Conservation (phyloP, 1,140 invertebrate genomes). For the Drosophila nannoptera region DNA sequence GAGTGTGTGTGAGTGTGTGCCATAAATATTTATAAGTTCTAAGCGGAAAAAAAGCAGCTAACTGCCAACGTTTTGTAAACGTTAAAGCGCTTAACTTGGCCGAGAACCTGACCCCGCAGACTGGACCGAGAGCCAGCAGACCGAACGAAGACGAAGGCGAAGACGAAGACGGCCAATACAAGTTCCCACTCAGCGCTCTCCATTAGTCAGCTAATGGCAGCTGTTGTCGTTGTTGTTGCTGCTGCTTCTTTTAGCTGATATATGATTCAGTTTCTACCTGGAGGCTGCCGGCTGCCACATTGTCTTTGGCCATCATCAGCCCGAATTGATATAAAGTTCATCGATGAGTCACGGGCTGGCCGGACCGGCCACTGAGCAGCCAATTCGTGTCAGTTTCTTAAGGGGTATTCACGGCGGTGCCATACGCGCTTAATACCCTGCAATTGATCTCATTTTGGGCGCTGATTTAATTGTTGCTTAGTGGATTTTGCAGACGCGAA, state of each 20-base stretch:
- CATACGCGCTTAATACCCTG: not conserved
- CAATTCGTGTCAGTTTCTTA: not conserved
- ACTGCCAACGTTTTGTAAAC: slow-evolving; percentile 58
- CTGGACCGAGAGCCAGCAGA: too few species aligned
- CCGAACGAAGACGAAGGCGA: not conserved
- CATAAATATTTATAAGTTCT: slow-evolving; percentile 76
- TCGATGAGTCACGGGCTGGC: slow-evolving; percentile 15
- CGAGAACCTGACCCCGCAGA: not conserved
- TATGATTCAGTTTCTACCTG: slow-evolving; percentile 34
- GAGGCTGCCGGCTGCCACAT: not conserved
- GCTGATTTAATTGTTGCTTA: slow-evolving; percentile 73
- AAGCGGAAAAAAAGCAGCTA: slow-evolving; percentile 60
- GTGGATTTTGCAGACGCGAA: slow-evolving; percentile 59
- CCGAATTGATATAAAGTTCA: slow-evolving; percentile 37
- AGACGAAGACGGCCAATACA: not conserved
- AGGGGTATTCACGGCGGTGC: not conserved
- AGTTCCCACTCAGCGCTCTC: slow-evolving; percentile 13
- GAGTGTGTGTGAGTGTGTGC: slow-evolving; percentile 40
- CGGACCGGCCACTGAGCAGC: not conserved
- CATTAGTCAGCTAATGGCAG: slow-evolving; percentile 66
- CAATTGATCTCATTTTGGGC: slow-evolving; percentile 29
- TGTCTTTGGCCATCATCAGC: not conserved
- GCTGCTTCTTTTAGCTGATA: slow-evolving; percentile 24
- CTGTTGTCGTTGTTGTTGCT: slow-evolving; percentile 5
- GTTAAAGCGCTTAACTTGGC: slow-evolving; percentile 47